phyloP scores from a whole-genome alignment of 2,113 vertebrate genomes.

The Callipepla californica region DNA sequence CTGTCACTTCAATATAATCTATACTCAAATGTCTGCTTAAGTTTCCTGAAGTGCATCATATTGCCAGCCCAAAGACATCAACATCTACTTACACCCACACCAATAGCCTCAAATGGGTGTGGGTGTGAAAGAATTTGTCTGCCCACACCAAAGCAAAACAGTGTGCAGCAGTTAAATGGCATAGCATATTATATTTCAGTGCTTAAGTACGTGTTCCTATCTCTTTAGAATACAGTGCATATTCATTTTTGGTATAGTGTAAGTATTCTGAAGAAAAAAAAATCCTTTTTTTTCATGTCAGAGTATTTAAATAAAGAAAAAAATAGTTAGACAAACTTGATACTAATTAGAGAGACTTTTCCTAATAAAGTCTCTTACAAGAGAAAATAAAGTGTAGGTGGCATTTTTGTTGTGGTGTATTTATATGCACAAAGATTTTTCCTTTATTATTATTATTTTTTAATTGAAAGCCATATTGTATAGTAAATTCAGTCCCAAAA shows the following conservation, averaged over 20 bases:
- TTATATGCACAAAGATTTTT: not conserved
- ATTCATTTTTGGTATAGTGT: not conserved
- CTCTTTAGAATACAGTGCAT: not conserved
- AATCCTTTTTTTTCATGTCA: not conserved
- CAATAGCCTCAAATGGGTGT: not conserved
- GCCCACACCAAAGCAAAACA: not conserved
- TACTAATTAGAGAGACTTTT: not conserved
- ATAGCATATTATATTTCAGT: accelerated
- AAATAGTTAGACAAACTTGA: not conserved
- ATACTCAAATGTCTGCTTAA: not conserved
- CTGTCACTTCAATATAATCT: not conserved
- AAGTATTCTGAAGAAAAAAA: not conserved
- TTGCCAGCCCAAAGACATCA: not conserved
- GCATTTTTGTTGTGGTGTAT: not conserved
- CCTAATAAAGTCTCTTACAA: not conserved
- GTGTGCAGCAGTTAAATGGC: not conserved
- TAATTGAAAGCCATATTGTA: not conserved
- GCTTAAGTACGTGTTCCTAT: not conserved
- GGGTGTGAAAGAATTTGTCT: not conserved
- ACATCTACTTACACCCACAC: not conserved
- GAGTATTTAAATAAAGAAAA: not conserved
- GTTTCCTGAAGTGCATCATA: not conserved
- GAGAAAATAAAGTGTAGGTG: not conserved
- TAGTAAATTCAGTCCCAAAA: not conserved
- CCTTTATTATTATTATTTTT: too few relatives aligned